A percentile compares a stretch with the other conserved stretches of the same genome.
phyloP scores from a whole-genome alignment of 1,140 invertebrate species.

The Odontomachus brunneus region DNA sequence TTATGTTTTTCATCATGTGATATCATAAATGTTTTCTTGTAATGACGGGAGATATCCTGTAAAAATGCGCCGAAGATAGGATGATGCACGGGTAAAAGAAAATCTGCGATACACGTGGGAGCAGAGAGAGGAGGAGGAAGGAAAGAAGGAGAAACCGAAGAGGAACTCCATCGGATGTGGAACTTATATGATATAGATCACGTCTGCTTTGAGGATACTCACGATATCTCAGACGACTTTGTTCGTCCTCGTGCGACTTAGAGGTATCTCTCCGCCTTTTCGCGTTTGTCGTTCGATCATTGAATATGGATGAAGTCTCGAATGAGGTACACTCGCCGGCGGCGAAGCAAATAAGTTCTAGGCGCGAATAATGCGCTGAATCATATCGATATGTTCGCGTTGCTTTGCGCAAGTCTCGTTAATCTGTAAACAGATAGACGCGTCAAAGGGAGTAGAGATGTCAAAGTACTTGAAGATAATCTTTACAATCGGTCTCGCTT shows the following conservation, averaged over 20 bases:
- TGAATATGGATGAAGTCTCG: slow-evolving; percentile 49
- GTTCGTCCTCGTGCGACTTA: slow-evolving; percentile 33
- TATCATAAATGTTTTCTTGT: slow-evolving; percentile 1
- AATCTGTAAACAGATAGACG: slow-evolving; percentile 16
- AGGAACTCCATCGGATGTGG: slow-evolving; percentile 19
- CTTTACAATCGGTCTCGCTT: too few species aligned
- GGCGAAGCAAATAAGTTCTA: slow-evolving; percentile 52
- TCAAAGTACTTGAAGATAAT: background rate
- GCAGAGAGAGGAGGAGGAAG: too few species aligned
- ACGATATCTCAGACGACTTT: slow-evolving; percentile 41
- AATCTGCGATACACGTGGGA: background rate
- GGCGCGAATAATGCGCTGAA: slow-evolving; percentile 37
- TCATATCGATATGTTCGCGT: slow-evolving; percentile 40
- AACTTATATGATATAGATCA: slow-evolving; percentile 26
- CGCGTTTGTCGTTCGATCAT: slow-evolving; percentile 49
- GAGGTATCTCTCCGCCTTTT: slow-evolving; percentile 40
- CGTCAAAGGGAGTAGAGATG: background rate
- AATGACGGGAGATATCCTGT: background rate
- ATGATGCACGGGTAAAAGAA: slow-evolving; percentile 26
- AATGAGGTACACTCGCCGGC: slow-evolving; percentile 8
- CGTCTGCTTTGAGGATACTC: slow-evolving; percentile 44
- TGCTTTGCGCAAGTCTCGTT: slow-evolving; percentile 21
- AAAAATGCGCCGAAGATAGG: background rate
- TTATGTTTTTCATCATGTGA: too few species aligned
- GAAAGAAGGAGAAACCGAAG: background rate